A percentile compares a stretch with the other conserved stretches of the same genome.
phyloP scores from a whole-genome alignment of 1,140 invertebrate species.

The Mesaphorura yosii region DNA sequence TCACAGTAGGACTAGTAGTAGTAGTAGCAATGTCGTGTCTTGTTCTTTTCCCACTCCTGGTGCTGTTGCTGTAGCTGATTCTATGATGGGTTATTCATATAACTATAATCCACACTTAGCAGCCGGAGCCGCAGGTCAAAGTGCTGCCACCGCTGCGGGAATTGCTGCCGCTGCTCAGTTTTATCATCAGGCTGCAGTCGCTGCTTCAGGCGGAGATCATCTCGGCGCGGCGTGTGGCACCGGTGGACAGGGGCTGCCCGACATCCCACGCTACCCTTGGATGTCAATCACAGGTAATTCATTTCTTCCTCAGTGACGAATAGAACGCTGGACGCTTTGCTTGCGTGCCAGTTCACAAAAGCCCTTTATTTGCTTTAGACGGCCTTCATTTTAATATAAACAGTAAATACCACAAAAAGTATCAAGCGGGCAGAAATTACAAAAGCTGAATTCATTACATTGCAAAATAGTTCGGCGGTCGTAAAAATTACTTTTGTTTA shows the following conservation, averaged over 20 bases:
- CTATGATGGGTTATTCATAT: slow-evolving; percentile 58
- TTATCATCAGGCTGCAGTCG: slow-evolving; percentile 62
- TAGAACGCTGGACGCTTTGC: too few relatives aligned
- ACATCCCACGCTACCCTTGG: slow-evolving; percentile 85
- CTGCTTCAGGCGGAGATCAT: slow-evolving; percentile 42
- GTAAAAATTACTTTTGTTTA: too few relatives aligned
- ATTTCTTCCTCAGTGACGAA: too few relatives aligned
- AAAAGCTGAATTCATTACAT: too few relatives aligned
- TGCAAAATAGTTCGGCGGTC: too few relatives aligned
- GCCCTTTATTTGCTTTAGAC: too few relatives aligned
- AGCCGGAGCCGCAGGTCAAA: slow-evolving; percentile 37
- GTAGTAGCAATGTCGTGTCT: slow-evolving; percentile 37
- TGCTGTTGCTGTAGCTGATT: slow-evolving; percentile 53
- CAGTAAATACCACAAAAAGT: too few relatives aligned
- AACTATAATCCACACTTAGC: slow-evolving; percentile 48
- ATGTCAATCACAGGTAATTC: slow-evolving; percentile 83
- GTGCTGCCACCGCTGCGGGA: slow-evolving; percentile 59
- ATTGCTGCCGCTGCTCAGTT: slow-evolving; percentile 64
- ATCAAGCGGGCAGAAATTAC: too few relatives aligned
- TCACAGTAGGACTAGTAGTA: slow-evolving; percentile 12
- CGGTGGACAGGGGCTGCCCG: slow-evolving; percentile 31
- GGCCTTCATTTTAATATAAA: too few relatives aligned
- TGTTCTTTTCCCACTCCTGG: too few relatives aligned
- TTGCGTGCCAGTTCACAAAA: too few relatives aligned
- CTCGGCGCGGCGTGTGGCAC: slow-evolving; percentile 18